A percentile compares a stretch with the other conserved stretches of the same genome.
These are phyloP conservation scores for Phlogophora meticulosa DNA, from an alignment of 2,888 invertebrate genomes.

Conservation along the genomic window DNA sequence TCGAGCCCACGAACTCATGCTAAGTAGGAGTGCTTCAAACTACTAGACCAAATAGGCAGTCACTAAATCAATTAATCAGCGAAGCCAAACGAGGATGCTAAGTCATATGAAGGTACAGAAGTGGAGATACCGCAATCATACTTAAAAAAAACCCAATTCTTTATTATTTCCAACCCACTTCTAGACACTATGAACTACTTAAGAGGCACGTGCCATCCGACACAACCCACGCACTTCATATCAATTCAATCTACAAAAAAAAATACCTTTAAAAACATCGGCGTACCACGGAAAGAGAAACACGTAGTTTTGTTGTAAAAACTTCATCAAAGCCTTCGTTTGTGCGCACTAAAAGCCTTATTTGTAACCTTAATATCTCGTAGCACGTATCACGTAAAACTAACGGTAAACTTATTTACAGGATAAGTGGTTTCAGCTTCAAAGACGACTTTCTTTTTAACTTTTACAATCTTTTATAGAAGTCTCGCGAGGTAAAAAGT, in stretches of 20 bases:
- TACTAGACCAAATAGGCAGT: too few relatives aligned
- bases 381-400: conserved; percentile 35
- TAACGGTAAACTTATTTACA: conserved; percentile 7
- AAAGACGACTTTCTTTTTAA: background rate
- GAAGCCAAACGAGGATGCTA: too few relatives aligned
- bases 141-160: background rate
- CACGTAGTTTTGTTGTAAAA: conserved; percentile 39
- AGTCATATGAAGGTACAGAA: too few relatives aligned
- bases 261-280: conserved; percentile 2
- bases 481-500: background rate
- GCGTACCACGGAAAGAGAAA: conserved; percentile 13
- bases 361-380: conserved; percentile 25
- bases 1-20: too few relatives aligned
- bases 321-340: conserved; percentile 27
- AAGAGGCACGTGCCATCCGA: background rate
- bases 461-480: background rate
- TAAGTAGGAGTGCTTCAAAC: too few relatives aligned
- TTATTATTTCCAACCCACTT: background rate
- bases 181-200: background rate
- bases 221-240: conserved; percentile 2
- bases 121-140: too few relatives aligned
- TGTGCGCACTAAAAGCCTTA: conserved; percentile 32
- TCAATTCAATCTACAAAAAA: conserved; percentile 13
- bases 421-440: conserved; percentile 24
- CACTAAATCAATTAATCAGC: too few relatives aligned